Conservation (phyloP, 2,888 invertebrate genomes). For the Quadroppia sp. region DNA sequence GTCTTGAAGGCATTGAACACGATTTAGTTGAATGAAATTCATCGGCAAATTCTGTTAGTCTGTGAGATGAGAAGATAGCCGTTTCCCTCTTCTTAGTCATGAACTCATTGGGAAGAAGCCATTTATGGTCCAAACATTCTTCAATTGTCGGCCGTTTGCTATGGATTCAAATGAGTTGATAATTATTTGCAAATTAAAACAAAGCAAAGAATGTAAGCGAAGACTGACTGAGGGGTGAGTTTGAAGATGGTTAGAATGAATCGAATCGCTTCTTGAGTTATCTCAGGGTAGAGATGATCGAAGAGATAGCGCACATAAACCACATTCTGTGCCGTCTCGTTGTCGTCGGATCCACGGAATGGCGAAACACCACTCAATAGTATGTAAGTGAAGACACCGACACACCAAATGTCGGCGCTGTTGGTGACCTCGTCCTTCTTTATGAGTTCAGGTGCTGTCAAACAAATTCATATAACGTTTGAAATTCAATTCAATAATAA, state of each 20-base stretch:
- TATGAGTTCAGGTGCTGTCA: constrained; percentile 76
- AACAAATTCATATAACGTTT: constrained; percentile 1
- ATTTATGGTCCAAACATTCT: constrained; percentile 92
- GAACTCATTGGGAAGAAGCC: constrained; percentile 85
- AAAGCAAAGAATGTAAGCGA: constrained; percentile 6
- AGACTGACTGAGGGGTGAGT: constrained; percentile 75
- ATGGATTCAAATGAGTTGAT: constrained; percentile 7
- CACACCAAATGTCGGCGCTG: constrained; percentile 92
- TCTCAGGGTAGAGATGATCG: constrained; percentile 87
- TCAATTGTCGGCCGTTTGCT: constrained; percentile 90
- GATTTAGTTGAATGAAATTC: constrained; percentile 43
- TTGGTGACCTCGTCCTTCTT: constrained; percentile 80
- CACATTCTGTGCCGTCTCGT: constrained; percentile 85
- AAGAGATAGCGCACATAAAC: constrained; percentile 86
- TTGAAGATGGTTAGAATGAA: constrained; percentile 95
- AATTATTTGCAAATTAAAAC: constrained; percentile 29
- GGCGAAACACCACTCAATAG: constrained; percentile 88
- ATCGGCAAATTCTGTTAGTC: constrained; percentile 49
- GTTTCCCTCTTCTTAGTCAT: constrained; percentile 88
- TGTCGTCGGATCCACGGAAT: constrained; percentile 73
- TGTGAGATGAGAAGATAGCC: constrained; percentile 66
- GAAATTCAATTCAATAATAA: background rate
- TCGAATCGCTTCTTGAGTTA: constrained; percentile 84
- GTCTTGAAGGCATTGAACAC: constrained; percentile 28
- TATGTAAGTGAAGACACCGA: constrained; percentile 85